Evolutionary conservation across 2,888 invertebrate species (phyloP), one percentile per base, ranked within the genome.

Genomic region (Fragum sueziense): DNA sequence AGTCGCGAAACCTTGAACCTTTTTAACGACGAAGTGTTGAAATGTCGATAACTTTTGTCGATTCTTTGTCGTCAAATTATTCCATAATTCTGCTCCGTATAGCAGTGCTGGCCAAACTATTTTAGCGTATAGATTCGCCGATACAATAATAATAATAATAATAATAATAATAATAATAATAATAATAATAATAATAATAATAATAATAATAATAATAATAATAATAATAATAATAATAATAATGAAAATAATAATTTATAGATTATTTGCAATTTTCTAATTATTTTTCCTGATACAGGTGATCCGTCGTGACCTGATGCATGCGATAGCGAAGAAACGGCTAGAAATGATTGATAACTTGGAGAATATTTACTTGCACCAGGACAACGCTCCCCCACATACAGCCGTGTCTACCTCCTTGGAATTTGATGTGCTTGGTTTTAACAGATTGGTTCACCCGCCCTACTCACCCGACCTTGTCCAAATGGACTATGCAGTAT

Each of bases 301-400:
- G 29, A 41, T 70, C 52, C 51, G 54, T n/a, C 52, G 52, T 54
- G 70, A 70, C 54, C 37, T 29, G 17, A 54, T 54, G 29, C 52
- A 70, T n/a, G 70, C 34, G n/a, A 20, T 70, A 25, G n/a, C 20
- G 54, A 70, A 54, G 27, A 70, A 70, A 20, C 11, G 29, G n/a
- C 20, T 29, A 9, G 69, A 6, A 51, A n/a, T 69, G 9, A 47
- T 41, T 27, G 51, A 27, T 11, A 69, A 69, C 25, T 25, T 69
- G 22, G 69, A 69, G 69, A 69, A 69, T 51, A 41, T 69, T 27
- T 14, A 47, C 27, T 17, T 69, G 27, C 69, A 69, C 27, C 51
- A 51, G 51, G 47, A 69, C 69, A 69, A 69, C 25, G 47, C 51
- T 27, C 69, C 69, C 25, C 37, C 69, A 27, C 69, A 69, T 27